phyloP scores from a whole-genome alignment of 2,113 vertebrate genomes.

The Sinocyclocheilus anshuiensis region DNA sequence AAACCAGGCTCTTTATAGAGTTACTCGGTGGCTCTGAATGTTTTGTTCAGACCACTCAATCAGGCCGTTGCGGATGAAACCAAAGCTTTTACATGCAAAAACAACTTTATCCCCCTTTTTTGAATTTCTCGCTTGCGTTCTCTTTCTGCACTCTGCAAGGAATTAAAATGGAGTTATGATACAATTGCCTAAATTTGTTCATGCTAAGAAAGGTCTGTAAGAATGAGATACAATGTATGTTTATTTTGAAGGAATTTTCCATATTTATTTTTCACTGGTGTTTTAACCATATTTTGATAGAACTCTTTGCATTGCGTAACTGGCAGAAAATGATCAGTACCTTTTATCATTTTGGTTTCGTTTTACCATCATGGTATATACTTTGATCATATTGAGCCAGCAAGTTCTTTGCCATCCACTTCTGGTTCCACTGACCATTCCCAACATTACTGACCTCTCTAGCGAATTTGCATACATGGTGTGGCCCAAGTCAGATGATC shows the following conservation, averaged over 20 bases:
- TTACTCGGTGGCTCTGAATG: neutral
- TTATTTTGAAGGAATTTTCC: no score
- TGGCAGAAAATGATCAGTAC: no score
- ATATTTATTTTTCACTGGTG: no score
- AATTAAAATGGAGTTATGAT: neutral
- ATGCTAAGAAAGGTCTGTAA: neutral
- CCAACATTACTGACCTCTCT: neutral
- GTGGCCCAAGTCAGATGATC: neutral
- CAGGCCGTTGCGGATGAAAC: constrained; percentile 22
- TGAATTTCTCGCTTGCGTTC: constrained; percentile 6
- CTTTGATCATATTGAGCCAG: neutral
- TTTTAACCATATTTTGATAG: no score
- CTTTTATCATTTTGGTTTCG: no score
- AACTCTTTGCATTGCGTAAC: no score
- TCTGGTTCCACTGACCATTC: neutral
- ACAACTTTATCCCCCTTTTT: constrained; percentile 37
- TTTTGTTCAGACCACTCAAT: constrained; percentile 45
- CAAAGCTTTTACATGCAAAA: neutral
- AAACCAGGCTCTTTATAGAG: constrained; percentile 46
- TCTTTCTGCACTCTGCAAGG: neutral
- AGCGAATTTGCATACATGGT: no score
- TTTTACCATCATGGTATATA: neutral
- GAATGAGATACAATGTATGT: neutral
- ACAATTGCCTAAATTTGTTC: neutral
- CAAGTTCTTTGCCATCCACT: neutral